phyloP scores from a whole-genome alignment of 2,888 invertebrate species.

The Nymphalis urticae region DNA sequence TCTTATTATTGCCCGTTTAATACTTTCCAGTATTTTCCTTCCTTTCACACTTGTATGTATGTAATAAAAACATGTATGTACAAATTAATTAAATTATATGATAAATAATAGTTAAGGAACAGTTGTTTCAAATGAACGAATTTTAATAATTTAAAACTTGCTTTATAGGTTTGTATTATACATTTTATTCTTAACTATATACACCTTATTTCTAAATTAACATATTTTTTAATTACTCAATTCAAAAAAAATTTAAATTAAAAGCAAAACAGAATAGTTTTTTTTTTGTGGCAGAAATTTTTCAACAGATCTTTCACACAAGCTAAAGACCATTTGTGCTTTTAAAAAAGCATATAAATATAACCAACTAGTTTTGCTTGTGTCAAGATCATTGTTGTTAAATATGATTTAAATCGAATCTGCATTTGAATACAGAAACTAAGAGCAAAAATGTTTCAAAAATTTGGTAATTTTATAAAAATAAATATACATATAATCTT shows the following conservation, averaged over 20 bases:
- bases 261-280: no score
- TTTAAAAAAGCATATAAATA: no score
- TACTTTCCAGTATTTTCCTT: slow-evolving; percentile 24
- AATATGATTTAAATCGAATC: no score
- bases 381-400: no score
- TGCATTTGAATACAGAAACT: no score
- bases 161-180: slow-evolving; percentile 19
- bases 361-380: no score
- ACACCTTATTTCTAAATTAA: background rate
- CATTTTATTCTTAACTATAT: slow-evolving; percentile 8
- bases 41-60: background rate
- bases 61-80: slow-evolving; percentile 18
- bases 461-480: background rate
- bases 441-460: background rate
- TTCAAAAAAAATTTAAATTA: background rate
- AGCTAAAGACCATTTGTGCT: no score
- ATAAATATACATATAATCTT: background rate
- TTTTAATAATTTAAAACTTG: slow-evolving; percentile 17
- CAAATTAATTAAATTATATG: slow-evolving; percentile 11
- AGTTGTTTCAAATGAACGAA: slow-evolving; percentile 15
- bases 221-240: background rate
- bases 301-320: no score
- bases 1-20: slow-evolving; percentile 37
- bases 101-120: slow-evolving; percentile 34
- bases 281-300: no score